phyloP scores from a whole-genome alignment of 2,797 vertebrate genomes.

The Platalea minor region DNA sequence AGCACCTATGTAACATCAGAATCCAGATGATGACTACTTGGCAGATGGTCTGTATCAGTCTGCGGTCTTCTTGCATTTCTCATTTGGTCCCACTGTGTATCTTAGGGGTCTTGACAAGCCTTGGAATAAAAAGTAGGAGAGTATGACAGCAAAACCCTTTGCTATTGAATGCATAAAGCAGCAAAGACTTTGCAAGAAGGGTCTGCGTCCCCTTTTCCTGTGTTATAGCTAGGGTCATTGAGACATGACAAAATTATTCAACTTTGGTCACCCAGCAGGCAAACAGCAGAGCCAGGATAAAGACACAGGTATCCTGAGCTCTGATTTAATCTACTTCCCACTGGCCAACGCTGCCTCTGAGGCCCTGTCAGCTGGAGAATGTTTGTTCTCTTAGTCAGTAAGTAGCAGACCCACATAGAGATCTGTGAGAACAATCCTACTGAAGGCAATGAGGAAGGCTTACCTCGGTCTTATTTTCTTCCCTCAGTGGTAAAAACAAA shows the following conservation, averaged over 20 bases:
- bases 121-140: background rate
- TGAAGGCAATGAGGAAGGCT: background rate
- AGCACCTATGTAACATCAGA: background rate
- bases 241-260: background rate
- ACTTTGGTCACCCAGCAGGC: background rate
- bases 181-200: background rate
- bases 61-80: background rate
- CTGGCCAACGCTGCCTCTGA: background rate
- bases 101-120: background rate
- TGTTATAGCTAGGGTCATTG: background rate
- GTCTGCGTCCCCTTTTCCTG: background rate
- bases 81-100: background rate
- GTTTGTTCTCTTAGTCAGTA: background rate
- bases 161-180: background rate
- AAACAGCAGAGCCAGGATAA: background rate
- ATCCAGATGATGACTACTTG: background rate
- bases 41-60: background rate
- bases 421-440: background rate
- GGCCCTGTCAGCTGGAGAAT: background rate
- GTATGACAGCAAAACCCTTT: background rate
- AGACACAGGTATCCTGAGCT: background rate
- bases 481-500: background rate
- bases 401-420: background rate
- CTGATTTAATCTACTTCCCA: background rate
- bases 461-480: background rate